These are phyloP conservation scores for Macrosoma leucophasiata DNA, from an alignment of 2,888 invertebrate genomes.

Conservation along the genomic window DNA sequence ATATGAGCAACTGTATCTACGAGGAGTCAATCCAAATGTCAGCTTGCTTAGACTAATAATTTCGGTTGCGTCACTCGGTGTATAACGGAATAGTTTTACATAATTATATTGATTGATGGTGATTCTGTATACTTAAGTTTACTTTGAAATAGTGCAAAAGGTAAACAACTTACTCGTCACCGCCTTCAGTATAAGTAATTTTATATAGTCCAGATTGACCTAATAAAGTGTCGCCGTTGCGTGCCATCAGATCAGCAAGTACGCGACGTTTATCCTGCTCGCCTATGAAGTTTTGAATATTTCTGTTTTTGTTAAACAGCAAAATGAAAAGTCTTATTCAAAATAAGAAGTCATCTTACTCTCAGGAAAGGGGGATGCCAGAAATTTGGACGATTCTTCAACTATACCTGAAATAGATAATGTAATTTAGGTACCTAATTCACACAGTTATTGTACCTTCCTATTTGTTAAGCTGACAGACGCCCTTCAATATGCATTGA, in stretches of 20 bases:
- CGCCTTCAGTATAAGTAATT: conserved; percentile 43
- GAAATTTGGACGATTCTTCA: conserved; percentile 46
- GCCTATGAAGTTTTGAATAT: conserved; percentile 23
- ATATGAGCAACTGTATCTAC: no score
- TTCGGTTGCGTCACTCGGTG: no score
- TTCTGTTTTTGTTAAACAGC: neutral
- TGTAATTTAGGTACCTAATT: no score
- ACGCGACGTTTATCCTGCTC: conserved; percentile 41
- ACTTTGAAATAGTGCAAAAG: no score
- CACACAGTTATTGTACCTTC: no score
- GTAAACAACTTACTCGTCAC: conserved; percentile 38
- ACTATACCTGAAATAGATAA: conserved; percentile 37
- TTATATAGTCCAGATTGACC: conserved; percentile 41
- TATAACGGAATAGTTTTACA: no score
- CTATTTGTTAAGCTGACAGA: no score
- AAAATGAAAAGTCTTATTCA: neutral
- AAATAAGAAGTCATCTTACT: conserved; percentile 34
- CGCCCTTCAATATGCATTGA: no score
- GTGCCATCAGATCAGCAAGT: conserved; percentile 44
- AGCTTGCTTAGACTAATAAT: no score
- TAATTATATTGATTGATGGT: no score
- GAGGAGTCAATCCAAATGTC: no score
- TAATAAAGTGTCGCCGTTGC: conserved; percentile 36
- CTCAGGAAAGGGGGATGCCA: conserved; percentile 43
- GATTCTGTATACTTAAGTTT: no score